Base-by-base conservation (phyloP, 2,797 vertebrate species). In the Lepilemur septentrionalis region DNA sequence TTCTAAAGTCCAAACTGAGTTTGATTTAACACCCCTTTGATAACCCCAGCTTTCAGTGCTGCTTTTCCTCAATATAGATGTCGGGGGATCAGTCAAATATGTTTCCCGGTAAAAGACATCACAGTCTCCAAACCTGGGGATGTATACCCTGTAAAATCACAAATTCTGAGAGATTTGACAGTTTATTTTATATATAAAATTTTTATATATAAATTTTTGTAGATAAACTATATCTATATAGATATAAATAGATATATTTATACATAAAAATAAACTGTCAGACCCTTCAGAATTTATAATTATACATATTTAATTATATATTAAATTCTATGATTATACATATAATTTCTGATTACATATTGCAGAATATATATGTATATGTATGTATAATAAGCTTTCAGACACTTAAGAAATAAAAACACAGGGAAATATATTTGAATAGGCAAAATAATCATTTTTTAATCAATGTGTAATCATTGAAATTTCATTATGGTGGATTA, bases 31-130 rank as follows among this genome's bases (percentile, higher is more conserved):
- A 52, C 35, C 20, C 7, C 20, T 87, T 78, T 69, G n/a, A 50
- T 2, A 86, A 43, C 82, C 79, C 8, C 1, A 86, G 3, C 0
- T 57, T 79, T 55, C 32, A 12, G 1, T 22, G 5, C 4, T 76
- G 15, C 1, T 61, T 93, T 90, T 52, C 35, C 15, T n/a, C 50
- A 89, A 5, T 57, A 48, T 1, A n/a, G 15, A 57, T 38, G 7
- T 13, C 55, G 67, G 86, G 1, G 1, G 12, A 22, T 87, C 22
- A 87, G 3, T 69, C 43, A 88, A 13, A 23, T 72, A 6, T 78
- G 5, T 5, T 72, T 8, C 0, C 14, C 5, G 8, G 23, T 23
- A 12, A 63, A 18, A 30, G 41, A 63, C 0, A 25, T 4, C 7
- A 50, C 2, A n/a, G 10, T 38, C 10, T 79, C 22, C 14, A 91